Conservation (phyloP, 2,797 vertebrate genomes). For the Pelochelys cantorii region DNA sequence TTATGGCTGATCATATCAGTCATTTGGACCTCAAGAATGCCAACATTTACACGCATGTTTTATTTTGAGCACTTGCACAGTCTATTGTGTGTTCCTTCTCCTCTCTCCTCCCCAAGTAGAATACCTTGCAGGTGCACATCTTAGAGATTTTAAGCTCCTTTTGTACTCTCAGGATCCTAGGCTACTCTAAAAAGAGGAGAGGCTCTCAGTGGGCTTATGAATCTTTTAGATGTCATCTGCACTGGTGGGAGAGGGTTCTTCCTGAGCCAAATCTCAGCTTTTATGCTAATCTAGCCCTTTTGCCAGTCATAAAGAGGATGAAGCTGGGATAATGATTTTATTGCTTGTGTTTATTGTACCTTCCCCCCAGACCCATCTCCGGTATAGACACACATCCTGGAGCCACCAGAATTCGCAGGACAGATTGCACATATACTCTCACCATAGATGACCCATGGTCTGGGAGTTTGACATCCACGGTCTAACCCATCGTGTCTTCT, state of each 20-base stretch:
- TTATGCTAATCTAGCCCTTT: not conserved
- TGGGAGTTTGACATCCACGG: too few relatives aligned
- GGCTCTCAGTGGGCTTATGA: slow-evolving; percentile 3
- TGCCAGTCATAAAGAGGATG: not conserved
- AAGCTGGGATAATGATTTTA: not conserved
- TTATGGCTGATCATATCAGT: slow-evolving; percentile 25
- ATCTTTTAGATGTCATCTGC: not conserved
- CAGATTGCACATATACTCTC: too few relatives aligned
- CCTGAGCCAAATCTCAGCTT: not conserved
- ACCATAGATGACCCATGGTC: too few relatives aligned
- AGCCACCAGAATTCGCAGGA: too few relatives aligned
- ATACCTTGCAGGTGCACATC: not conserved
- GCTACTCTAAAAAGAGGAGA: not conserved
- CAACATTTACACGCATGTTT: not conserved
- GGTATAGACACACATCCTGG: too few relatives aligned
- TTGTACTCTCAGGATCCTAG: slow-evolving; percentile 10
- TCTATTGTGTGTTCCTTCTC: not conserved
- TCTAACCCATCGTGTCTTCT: not conserved
- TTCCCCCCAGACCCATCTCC: not conserved
- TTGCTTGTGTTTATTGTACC: not conserved
- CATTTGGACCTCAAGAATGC: not conserved
- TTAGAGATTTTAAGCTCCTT: slow-evolving; percentile 26
- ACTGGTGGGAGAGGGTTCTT: not conserved
- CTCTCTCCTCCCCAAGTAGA: not conserved
- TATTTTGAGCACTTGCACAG: not conserved